Evolutionary conservation across 2,888 invertebrate genomes (phyloP).

Genomic region (Oxycera nigricornis): DNA sequence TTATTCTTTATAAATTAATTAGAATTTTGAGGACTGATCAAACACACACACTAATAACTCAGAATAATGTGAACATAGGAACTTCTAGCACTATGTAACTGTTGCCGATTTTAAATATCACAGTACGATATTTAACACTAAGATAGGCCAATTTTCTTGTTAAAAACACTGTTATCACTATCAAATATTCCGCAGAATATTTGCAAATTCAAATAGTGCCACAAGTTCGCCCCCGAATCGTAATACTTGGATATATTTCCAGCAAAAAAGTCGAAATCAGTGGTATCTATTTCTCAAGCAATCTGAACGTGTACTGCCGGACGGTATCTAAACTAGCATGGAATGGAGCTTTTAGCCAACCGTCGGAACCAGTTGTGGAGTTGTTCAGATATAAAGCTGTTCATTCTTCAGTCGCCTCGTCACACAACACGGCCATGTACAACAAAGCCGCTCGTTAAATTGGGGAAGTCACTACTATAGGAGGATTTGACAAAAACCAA

Average conservation of each 20-base stretch:
- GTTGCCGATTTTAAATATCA: too few relatives aligned
- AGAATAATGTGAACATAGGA: too few relatives aligned
- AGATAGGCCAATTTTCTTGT: neutral
- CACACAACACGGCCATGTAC: neutral
- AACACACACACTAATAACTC: too few relatives aligned
- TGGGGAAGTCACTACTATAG: too few relatives aligned
- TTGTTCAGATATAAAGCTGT: neutral
- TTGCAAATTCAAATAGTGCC: neutral
- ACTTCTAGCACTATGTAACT: too few relatives aligned
- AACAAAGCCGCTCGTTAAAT: too few relatives aligned
- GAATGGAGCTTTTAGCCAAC: neutral
- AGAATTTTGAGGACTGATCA: too few relatives aligned
- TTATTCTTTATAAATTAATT: too few relatives aligned
- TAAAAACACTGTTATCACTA: too few relatives aligned
- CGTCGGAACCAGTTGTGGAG: neutral
- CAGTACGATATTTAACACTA: neutral
- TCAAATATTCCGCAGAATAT: too few relatives aligned
- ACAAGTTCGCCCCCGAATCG: neutral
- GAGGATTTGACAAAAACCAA: too few relatives aligned
- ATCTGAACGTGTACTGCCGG: neutral
- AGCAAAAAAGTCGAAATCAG: too few relatives aligned
- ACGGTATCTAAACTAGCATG: neutral
- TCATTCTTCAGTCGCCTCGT: neutral
- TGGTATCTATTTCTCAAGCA: neutral
- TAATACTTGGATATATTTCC: neutral